Evolutionary conservation across 2,888 invertebrate species (phyloP).

Genomic region (Drosophila anomelani): DNA sequence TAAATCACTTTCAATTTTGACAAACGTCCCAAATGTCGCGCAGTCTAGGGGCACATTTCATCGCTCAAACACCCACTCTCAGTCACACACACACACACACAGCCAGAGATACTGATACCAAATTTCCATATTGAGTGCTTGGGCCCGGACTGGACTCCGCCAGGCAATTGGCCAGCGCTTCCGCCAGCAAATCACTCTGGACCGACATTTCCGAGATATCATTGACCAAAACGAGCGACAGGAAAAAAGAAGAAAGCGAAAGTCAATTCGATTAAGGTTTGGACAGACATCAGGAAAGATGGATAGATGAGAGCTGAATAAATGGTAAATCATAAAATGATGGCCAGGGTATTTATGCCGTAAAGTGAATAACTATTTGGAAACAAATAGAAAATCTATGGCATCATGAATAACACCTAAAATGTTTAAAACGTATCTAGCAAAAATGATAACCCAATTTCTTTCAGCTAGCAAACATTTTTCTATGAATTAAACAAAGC

Average conservation of each 20-base stretch:
- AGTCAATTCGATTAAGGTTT: slow-evolving; percentile 44
- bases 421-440: not conserved
- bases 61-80: slow-evolving; percentile 44
- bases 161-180: slow-evolving; percentile 53
- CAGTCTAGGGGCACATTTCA: slow-evolving; percentile 54
- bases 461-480: not conserved
- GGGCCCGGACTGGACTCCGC: slow-evolving; percentile 21
- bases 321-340: slow-evolving; percentile 24
- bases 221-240: slow-evolving; percentile 23
- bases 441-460: not conserved
- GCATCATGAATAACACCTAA: not conserved
- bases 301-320: slow-evolving; percentile 10
- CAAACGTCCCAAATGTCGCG: slow-evolving; percentile 74
- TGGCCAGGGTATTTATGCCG: not conserved
- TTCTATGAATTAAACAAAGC: not conserved
- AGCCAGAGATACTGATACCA: slow-evolving; percentile 21
- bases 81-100: slow-evolving; percentile 15
- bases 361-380: slow-evolving; percentile 8
- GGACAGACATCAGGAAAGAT: slow-evolving; percentile 8
- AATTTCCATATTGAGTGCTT: slow-evolving; percentile 61
- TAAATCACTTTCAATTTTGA: slow-evolving; percentile 78
- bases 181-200: slow-evolving; percentile 64
- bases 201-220: slow-evolving; percentile 61
- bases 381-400: not conserved
- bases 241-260: slow-evolving; percentile 23